Percentiles rank a stretch among this genome's conserved stretches.
These are phyloP conservation scores for Helostoma temminkii DNA, from an alignment of 2,797 vertebrate species.

Conservation along the genomic window DNA sequence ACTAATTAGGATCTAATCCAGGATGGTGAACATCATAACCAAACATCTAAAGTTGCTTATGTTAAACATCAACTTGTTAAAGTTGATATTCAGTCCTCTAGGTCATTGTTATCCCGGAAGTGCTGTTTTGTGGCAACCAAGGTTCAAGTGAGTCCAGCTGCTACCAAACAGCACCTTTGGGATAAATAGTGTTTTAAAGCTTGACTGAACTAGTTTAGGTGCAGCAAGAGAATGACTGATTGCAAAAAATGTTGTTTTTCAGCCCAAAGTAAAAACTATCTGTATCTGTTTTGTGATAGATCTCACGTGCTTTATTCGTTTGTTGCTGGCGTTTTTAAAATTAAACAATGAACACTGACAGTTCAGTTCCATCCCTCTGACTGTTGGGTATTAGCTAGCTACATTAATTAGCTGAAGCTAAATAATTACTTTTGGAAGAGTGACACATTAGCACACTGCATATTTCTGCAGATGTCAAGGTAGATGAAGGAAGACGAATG, in stretches of 20 bases:
- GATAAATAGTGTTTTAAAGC: not conserved
- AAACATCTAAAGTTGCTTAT: no score
- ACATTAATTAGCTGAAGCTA: no score
- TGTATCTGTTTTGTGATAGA: not conserved
- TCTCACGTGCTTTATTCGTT: not conserved
- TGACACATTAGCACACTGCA: not conserved
- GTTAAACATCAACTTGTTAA: no score
- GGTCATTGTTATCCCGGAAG: no score
- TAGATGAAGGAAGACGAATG: not conserved
- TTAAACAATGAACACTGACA: conserved; percentile 3
- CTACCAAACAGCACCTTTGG: no score
- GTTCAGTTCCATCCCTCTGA: not conserved
- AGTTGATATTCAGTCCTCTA: no score
- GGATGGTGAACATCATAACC: no score
- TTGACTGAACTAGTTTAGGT: not conserved
- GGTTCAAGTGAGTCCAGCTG: no score
- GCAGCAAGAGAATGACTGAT: not conserved
- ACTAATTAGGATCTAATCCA: no score
- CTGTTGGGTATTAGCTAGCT: not conserved
- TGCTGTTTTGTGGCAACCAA: no score
- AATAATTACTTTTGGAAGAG: no score
- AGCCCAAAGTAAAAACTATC: not conserved
- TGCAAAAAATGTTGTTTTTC: no score
- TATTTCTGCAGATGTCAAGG: not conserved
- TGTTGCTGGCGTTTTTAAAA: conserved; percentile 2